Percentiles rank a stretch among this genome's conserved stretches.
These are phyloP conservation scores for Scolopax bukidnonensis DNA, from an alignment of 2,797 vertebrate species.

Conservation along the genomic window DNA sequence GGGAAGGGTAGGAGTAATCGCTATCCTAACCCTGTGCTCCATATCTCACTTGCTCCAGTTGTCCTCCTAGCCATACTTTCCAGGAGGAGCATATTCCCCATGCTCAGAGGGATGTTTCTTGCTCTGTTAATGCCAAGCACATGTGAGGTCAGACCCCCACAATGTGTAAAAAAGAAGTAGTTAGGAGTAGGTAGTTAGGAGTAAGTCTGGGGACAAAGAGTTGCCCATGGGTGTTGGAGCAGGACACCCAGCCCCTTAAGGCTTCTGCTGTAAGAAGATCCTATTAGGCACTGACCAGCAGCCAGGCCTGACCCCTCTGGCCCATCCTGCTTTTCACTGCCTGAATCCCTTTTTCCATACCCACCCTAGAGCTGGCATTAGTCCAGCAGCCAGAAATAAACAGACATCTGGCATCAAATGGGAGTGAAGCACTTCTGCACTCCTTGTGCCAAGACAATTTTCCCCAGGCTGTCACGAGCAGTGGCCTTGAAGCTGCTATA, in stretches of 20 bases:
- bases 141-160: background rate
- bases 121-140: background rate
- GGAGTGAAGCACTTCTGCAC: background rate
- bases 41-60: slow-evolving; percentile 21
- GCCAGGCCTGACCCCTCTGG: background rate
- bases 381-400: slow-evolving; percentile 36
- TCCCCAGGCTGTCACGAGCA: background rate
- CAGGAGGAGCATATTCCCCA: background rate
- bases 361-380: background rate
- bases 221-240: background rate
- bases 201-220: background rate
- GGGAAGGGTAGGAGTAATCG: slow-evolving; percentile 39
- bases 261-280: background rate
- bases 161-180: background rate
- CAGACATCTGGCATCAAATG: slow-evolving; percentile 39
- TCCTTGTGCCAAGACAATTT: slow-evolving; percentile 36
- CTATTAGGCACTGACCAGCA: background rate
- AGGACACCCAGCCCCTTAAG: background rate
- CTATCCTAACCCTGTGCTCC: slow-evolving; percentile 40
- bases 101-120: background rate
- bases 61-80: background rate
- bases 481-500: background rate
- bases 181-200: background rate
- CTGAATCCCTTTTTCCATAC: slow-evolving; percentile 41
- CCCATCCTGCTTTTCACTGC: background rate